Base-by-base conservation (phyloP, 2,113 vertebrate genomes). In the Dromas ardeola region DNA sequence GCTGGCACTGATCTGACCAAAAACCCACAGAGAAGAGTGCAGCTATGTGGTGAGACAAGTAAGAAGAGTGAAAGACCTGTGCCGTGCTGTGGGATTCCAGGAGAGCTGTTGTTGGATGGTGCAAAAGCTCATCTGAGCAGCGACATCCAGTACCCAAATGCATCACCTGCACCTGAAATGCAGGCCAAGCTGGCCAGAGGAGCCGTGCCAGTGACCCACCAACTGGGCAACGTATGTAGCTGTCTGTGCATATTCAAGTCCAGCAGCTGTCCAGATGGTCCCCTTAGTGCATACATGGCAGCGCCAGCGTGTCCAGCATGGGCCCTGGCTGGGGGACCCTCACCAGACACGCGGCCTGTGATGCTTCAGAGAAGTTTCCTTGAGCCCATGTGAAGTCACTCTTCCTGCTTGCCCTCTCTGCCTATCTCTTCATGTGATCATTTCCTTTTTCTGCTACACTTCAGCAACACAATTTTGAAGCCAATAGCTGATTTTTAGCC, bases 151-250 rank as follows among this genome's bases (percentile, higher is more conserved):
- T 17, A 55, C 25, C 47, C 6, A 47, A 53, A 26, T 9, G 19
- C 16, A 19, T 43, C 21, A 10, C 15, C 29, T 49, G 34, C 22
- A 11, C 56, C 49, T 29, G 22, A 56, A 77, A 43, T 11, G 21
- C 32, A 45, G 56, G 15, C 62, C 49, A 55, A 23, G 55, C n/a
- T 56, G 70, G 18, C 13, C 56, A 38, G 78, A 15, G 32, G 23
- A 77, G 8, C 36, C 1, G 0, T 36, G 29, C 12, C 11, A 67
- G 16, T 18, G 67, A 47, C 34, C 76, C 4, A 2, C 47, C 1
- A 1, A 8, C 18, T 15, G 10, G 21, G n/a, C 8, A 11, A 42
- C 13, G 17, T 5, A 10, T 42, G 16, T 9, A 32, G 29, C 6
- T 63, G 36, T 47, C 29, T 1, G 1, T 53, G 29, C 15, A 34